Evolutionary conservation across 2,797 vertebrate species (phyloP), one percentile per base, ranked within the genome.

Genomic region (Coracias cyanogaster): DNA sequence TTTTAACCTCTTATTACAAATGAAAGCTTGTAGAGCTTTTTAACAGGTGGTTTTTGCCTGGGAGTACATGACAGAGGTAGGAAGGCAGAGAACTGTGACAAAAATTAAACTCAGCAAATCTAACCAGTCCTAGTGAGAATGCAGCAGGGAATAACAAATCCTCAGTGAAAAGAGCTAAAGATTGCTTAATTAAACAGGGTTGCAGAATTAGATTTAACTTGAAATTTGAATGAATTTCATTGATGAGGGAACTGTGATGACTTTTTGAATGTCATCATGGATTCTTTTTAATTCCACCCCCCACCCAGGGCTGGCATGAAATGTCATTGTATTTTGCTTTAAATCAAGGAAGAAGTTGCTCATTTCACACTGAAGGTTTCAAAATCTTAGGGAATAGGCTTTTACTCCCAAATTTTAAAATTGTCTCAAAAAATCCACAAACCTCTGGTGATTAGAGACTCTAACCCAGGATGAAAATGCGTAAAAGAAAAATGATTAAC

Each of bases 181-280:
- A 95, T 97, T 97, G 96, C 95, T 97, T 98, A 98, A 97, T 98
- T 98, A 98, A 98, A 95, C 76, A 97, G 57, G 76, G 70, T 95
- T 98, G 94, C 93, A 96, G 94, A 97, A 97, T 97, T 97, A 97
- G 82, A 94, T 97, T 97, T 94, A 93, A 90, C 92, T 97, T 98
- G 82, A 96, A 97, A 95, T 97, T 97, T 96, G 97, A 97, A 79
- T 96, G 66, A 95, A 96, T 96, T 95, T 98, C 60, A 92, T 97
- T 91, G 54, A 61, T 96, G 89, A 94, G 80, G 69, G 93, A 94
- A 81, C 86, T 95, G 61, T 82, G 94, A 74, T 95, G 84, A 90
- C 77, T 97, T 96, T 71, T 89, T 94, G 66, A 97, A 97, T 96
- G 90, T 94, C 82, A 97, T 96, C 96, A 37, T 37, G 37, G 37